phyloP scores from a whole-genome alignment of 2,797 vertebrate genomes.

The Urosaurus nigricauda region DNA sequence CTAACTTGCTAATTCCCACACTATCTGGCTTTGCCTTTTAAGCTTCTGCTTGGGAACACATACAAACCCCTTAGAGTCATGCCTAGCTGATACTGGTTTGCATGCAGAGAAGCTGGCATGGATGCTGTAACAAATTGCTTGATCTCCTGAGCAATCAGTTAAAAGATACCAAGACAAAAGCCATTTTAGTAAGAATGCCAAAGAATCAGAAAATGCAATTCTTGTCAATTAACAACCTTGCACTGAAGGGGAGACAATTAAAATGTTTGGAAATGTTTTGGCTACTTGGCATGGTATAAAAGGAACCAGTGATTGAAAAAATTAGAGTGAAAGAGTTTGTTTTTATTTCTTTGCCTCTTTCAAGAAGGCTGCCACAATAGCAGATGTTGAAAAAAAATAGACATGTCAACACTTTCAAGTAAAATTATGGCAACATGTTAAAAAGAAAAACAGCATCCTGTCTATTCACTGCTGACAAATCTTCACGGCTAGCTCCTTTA shows the following conservation, averaged over 20 bases:
- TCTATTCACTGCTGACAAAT: background rate
- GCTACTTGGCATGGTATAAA: background rate
- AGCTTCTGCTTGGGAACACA: background rate
- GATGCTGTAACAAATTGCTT: too few species aligned
- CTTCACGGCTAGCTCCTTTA: background rate
- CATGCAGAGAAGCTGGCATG: background rate
- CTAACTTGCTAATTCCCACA: background rate
- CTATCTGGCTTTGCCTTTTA: constrained; percentile 27
- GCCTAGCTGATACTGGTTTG: background rate
- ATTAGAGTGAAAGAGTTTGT: background rate
- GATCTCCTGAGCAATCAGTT: background rate
- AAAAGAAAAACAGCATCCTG: constrained; percentile 14
- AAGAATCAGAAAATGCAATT: background rate
- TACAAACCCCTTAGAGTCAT: background rate
- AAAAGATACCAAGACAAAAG: background rate
- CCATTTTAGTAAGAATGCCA: background rate
- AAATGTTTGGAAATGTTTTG: background rate
- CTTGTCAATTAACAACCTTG: background rate
- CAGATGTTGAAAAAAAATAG: background rate
- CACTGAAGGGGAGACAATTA: constrained; percentile 5
- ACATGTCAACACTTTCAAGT: background rate
- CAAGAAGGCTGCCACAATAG: accelerated
- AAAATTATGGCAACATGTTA: background rate
- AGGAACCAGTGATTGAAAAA: background rate
- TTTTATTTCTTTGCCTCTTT: constrained; percentile 8